Conservation (phyloP, 2,797 vertebrate species). For the Mycteria americana region DNA sequence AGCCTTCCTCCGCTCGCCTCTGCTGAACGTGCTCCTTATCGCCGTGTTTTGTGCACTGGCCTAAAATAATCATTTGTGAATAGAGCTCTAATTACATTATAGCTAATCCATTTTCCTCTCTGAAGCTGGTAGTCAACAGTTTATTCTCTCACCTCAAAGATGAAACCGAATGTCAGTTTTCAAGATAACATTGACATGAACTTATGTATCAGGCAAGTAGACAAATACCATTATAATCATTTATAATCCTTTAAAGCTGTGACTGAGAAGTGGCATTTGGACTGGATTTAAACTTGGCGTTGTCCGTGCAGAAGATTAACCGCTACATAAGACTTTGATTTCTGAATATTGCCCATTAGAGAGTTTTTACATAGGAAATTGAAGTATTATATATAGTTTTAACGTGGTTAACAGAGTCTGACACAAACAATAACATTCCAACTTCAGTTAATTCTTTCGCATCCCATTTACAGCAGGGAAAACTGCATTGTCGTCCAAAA, state of each 20-base stretch:
- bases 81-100: constrained; percentile 58
- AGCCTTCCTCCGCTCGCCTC: background rate
- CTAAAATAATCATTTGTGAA: constrained; percentile 56
- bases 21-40: background rate
- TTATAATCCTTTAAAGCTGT: constrained; percentile 81
- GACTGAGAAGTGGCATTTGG: constrained; percentile 81
- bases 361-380: constrained; percentile 75
- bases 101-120: constrained; percentile 65
- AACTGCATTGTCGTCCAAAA: constrained; percentile 41
- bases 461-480: constrained; percentile 66
- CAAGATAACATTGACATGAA: constrained; percentile 76
- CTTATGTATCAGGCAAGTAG: constrained; percentile 70
- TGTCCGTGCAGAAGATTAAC: constrained; percentile 73
- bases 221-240: constrained; percentile 74
- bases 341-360: constrained; percentile 69
- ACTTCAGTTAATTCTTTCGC: constrained; percentile 63
- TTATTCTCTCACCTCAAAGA: constrained; percentile 76
- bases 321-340: constrained; percentile 53
- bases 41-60: background rate
- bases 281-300: constrained; percentile 80
- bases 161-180: constrained; percentile 71
- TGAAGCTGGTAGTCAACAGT: constrained; percentile 72
- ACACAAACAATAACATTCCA: constrained; percentile 74
- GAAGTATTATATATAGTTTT: constrained; percentile 73
- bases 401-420: constrained; percentile 70